These are phyloP conservation scores for Trogon melanurus DNA, from an alignment of 2,113 vertebrate species.

Conservation along the genomic window DNA sequence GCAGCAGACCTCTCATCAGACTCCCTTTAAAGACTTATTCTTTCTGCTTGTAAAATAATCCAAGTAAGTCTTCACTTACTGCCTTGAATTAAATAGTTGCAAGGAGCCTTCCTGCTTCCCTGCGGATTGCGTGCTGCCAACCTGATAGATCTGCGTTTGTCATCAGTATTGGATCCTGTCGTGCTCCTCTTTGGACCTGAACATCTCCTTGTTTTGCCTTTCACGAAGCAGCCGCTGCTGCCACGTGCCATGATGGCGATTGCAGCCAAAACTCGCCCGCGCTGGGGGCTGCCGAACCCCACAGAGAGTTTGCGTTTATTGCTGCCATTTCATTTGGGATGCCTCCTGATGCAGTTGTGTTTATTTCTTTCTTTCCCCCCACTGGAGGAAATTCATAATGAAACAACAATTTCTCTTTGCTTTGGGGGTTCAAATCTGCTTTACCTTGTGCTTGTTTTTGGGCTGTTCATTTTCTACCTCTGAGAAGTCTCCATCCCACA, in stretches of 20 bases:
- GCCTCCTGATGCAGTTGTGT: background rate
- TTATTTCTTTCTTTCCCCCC: too few relatives aligned
- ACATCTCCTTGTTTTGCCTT: background rate
- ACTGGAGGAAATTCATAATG: background rate
- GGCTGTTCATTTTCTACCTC: background rate
- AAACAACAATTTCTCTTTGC: background rate
- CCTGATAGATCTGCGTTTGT: background rate
- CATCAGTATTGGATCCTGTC: rapidly evolving
- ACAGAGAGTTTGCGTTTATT: rapidly evolving
- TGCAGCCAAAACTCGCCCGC: rapidly evolving
- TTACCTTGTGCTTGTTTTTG: rapidly evolving
- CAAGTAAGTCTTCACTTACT: background rate
- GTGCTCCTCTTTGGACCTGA: rapidly evolving
- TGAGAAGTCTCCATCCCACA: background rate
- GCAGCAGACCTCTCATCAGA: background rate
- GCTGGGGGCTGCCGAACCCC: background rate
- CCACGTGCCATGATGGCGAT: rapidly evolving
- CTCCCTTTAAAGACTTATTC: background rate
- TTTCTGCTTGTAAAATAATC: background rate
- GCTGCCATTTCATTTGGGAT: background rate
- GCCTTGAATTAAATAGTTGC: background rate
- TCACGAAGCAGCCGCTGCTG: rapidly evolving
- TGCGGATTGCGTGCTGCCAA: background rate
- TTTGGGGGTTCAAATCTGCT: background rate
- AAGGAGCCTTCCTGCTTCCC: rapidly evolving